Evolutionary conservation across 2,113 vertebrate species (phyloP).

Genomic region (Fregata magnificens): DNA sequence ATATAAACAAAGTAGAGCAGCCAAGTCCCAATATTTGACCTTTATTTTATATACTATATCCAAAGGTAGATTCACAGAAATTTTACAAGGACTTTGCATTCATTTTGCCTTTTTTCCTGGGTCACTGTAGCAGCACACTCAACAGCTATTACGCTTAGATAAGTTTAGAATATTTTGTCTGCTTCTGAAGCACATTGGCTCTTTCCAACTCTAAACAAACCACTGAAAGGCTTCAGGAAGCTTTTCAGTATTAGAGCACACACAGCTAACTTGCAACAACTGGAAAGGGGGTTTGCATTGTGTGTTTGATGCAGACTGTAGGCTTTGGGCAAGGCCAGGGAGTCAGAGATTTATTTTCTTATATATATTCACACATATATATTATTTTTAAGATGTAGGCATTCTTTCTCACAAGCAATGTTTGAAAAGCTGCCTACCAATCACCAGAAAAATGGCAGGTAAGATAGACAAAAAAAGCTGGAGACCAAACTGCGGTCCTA

Average conservation of each 20-base stretch:
- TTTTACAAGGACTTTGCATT: background rate
- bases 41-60: background rate
- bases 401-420: background rate
- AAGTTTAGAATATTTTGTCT: background rate
- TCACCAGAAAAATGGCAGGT: background rate
- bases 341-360: background rate
- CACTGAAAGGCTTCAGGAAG: background rate
- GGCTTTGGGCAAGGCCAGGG: background rate
- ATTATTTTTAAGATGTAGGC: background rate
- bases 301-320: background rate
- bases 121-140: background rate
- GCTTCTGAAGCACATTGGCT: background rate
- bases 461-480: background rate
- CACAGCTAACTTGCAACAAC: background rate
- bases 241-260: background rate
- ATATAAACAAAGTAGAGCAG: background rate
- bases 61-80: background rate
- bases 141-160: background rate
- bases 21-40: background rate
- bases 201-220: background rate
- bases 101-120: background rate
- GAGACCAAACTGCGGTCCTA: background rate
- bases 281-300: background rate
- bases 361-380: too few relatives aligned
- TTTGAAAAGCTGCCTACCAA: background rate